Evolutionary conservation across 2,797 vertebrate species (phyloP), one percentile per base, ranked within the genome.

Genomic region (Avahi laniger): DNA sequence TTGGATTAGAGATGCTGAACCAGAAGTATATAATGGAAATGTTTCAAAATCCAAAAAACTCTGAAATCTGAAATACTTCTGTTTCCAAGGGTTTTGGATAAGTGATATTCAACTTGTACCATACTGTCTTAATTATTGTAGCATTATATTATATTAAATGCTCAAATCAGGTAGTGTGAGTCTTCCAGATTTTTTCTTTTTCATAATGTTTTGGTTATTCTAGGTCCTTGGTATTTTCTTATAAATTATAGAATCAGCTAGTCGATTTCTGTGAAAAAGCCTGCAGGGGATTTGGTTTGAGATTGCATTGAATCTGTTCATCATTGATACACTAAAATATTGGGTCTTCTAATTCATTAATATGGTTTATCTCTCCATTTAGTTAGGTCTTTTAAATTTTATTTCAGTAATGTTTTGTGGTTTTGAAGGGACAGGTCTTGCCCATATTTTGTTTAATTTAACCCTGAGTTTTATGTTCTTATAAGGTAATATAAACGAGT

Each of bases 381-480:
- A 85, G n/a, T 85, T 69, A 35, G 18, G 12, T 50, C 28, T 38
- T 54, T 41, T 50, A 87, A 61, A 67, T 14, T 87, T 61, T 59
- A 59, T 61, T 57, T 88, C 4, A 52, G 52, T 63, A 87, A 70
- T 63, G 41, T 52, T 72, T 87, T 80, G 5, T 50, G 80, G 52
- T 43, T 72, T 88, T 61, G n/a, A 93, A 80, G 61, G 41, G 18
- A 61, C 20, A 87, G n/a, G 14, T 63, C 65, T 87, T 80, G 3
- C 14, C 41, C 76, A 80, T 88, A 93, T 80, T 87, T 91, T 87
- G 38, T 43, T 70, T 88, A 87, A 79, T 52, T 41, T 88, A 88
- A 13, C 28, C 24, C 30, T 57, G 5, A 76, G 6, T 80, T 87
- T 50, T 72, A 72, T 93, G n/a, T 80, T 87, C 43, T 80, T 87